These are phyloP conservation scores for Parazoanthus darwini DNA, from an alignment of 92 coral and sea anemone species.

Conservation along the genomic window DNA sequence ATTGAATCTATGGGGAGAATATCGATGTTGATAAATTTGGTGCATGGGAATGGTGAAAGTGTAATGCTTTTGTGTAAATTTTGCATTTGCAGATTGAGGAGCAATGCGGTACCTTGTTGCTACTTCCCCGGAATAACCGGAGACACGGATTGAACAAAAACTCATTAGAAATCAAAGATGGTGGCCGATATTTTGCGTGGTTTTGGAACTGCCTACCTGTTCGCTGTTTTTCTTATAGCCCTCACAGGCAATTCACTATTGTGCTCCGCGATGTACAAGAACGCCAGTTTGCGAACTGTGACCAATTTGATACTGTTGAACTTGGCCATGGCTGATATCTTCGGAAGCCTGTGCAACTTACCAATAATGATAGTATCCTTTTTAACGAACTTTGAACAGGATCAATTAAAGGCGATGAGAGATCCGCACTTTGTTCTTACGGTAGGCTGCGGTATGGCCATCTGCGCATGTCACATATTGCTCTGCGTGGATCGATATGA, in stretches of 20 bases:
- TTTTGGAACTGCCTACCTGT: slow-evolving; percentile 17
- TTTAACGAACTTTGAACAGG: slow-evolving; percentile 29
- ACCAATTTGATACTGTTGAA: slow-evolving; percentile 48
- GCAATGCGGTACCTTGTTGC: background rate
- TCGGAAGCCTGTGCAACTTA: slow-evolving; percentile 54
- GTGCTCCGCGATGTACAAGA: slow-evolving; percentile 45
- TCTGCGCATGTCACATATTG: slow-evolving; percentile 49
- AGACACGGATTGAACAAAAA: background rate
- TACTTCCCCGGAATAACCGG: background rate
- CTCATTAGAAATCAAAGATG: background rate
- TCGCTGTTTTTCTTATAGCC: slow-evolving; percentile 37
- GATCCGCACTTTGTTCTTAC: slow-evolving; percentile 56
- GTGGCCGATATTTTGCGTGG: slow-evolving; percentile 12
- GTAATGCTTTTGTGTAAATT: background rate
- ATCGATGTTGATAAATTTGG: too few relatives aligned
- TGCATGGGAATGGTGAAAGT: background rate
- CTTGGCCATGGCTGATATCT: slow-evolving; percentile 47
- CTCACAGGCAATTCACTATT: slow-evolving; percentile 49
- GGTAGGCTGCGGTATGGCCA: slow-evolving; percentile 36
- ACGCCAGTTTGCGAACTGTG: slow-evolving; percentile 37
- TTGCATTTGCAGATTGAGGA: background rate
- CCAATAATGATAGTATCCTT: slow-evolving; percentile 50
- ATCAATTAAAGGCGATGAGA: slow-evolving; percentile 6
- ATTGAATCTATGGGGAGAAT: too few relatives aligned
- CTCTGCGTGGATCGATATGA: slow-evolving; percentile 58